Base-by-base conservation (phyloP, 1,140 invertebrate species). In the Aphidius gifuensis region DNA sequence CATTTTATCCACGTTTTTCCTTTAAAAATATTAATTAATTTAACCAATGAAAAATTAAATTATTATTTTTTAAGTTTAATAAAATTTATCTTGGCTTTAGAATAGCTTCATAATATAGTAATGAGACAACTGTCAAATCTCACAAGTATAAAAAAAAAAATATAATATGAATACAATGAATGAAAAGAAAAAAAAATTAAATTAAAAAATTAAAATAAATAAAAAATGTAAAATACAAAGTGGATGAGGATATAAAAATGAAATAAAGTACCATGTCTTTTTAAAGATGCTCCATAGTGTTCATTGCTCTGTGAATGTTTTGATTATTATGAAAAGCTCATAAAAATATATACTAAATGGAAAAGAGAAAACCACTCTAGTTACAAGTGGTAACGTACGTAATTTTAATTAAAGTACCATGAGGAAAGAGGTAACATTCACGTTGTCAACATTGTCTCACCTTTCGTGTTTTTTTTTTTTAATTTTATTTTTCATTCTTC, bases 381-480 rank as follows among this genome's bases (percentile, higher is more conserved):
- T 74, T 71, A 74, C 69, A 69, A 68, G 65, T 68, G 69, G 68
- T 72, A 75, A 74, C 70, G 71, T 71, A 75, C 72, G 75, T 79
- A 79, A 80, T 79, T 80, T 80, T 80, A 80, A 80, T 80, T 79
- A 79, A 79, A 80, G 69, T 71, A 68, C 66, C 70, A 70, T 66
- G 72, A 71, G 69, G 72, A 67, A 75, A 42, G 53, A 68, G 69
- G 74, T 75, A 70, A 75, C 71, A 59, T 69, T 69, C 66, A 64
- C 55, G 43, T 32, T 64, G 57, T 23, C 59, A 47, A 58, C 57
- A 48, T 57, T 49, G 38, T 50, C 55, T 54, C 53, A 46, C 48
- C 61, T 54, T 21, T 54, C 42, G 40, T 54, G 48, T 32, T 50
- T 55, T 47, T 55, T 40, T 16, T 63, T 67, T 72, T 74, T 57